Base-by-base conservation (phyloP, 2,113 vertebrate species). In the Hyperopisus bebe region DNA sequence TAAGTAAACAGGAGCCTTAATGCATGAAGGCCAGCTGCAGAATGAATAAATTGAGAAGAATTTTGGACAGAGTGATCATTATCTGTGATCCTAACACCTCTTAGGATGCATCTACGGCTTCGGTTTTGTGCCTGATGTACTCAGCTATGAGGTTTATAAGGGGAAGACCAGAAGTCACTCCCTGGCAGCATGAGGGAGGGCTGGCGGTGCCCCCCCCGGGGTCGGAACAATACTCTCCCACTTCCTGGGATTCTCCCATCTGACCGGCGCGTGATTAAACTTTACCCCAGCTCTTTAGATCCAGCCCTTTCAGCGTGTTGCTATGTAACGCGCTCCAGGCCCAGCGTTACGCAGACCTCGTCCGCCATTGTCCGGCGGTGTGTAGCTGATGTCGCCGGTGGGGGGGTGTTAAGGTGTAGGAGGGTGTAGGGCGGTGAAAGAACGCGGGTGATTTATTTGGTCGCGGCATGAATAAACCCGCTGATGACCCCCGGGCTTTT, bases 221-320 rank as follows among this genome's bases (percentile, higher is more conserved):
- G 93, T 58, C 21, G 55, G 21, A 8, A 21, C 21, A 58, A 58
- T 58, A 24, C 55, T 58, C 6, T 1, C 94, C 93, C 94, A 94
- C 93, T 95, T 95, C 92, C 91, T 84, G 55, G 39, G 77, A 84
- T 93, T 86, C 90, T 90, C 53, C 80, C 94, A 93, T 91, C 93
- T 93, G 93, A 95, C 93, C 93, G 84, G 93, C 94, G 84, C 87
- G 92, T 90, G 91, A 96, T 96, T 94, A 92, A 92, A 95, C 95
- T 94, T 95, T 95, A 94, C 94, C 91, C 92, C 92, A 2, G 90
- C 92, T 94, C 94, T 95, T 92, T 93, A 94, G 91, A 35, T 27
- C 90, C 88, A 87, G 92, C 91, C 93, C 94, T 94, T 94, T 95
- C 95, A 91, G 91, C 92, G 90, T 94, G 96, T 96, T 96, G 96